Evolutionary conservation across 2,797 vertebrate genomes (phyloP).

Genomic region (Parotocinclus haroldoi): DNA sequence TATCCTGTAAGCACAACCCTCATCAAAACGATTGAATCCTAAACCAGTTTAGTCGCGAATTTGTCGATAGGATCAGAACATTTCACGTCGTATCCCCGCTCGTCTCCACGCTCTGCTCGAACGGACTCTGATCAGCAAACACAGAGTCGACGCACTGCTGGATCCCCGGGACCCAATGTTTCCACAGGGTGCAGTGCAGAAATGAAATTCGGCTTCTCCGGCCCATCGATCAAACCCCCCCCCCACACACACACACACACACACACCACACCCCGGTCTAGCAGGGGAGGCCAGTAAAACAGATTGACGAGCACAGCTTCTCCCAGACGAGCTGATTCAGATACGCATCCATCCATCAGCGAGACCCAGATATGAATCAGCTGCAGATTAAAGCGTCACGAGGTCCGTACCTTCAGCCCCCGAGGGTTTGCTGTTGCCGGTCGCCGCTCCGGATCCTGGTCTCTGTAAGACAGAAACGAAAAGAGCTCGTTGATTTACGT

Average conservation of each 20-base stretch:
- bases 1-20: no score
- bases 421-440: conserved; percentile 39
- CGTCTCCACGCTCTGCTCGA: no score
- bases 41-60: no score
- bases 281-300: background rate
- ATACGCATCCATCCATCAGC: conserved; percentile 1
- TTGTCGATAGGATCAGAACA: background rate
- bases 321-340: background rate
- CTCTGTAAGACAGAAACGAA: conserved; percentile 38
- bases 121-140: background rate
- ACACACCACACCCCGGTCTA: background rate
- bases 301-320: background rate
- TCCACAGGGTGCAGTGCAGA: background rate
- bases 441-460: conserved; percentile 39
- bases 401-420: conserved; percentile 35
- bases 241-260: no score
- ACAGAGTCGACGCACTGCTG: background rate
- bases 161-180: background rate
- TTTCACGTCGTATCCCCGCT: background rate
- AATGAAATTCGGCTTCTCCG: conserved; percentile 6
- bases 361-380: conserved; percentile 1
- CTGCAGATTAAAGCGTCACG: background rate
- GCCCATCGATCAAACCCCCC: conserved; percentile 5
- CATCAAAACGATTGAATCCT: no score
- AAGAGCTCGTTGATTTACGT: background rate